Conservation (phyloP, 2,797 vertebrate species). For the Leuciscus waleckii region DNA sequence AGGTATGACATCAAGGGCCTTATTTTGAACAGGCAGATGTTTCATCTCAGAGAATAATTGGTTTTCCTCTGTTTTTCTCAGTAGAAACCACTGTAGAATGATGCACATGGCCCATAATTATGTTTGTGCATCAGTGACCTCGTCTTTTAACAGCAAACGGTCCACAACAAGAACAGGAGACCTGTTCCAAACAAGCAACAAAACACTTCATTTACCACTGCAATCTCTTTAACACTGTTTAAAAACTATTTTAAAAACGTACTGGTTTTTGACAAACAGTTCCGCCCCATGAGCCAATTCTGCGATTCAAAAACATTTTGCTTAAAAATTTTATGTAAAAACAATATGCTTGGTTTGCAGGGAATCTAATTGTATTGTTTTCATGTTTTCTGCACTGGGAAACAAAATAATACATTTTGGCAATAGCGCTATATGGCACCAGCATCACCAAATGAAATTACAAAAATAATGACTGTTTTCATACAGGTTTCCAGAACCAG, state of each 20-base stretch:
- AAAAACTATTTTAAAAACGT: conserved; percentile 23
- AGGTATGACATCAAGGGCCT: conserved; percentile 74
- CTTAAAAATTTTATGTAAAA: no score
- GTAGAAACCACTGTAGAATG: conserved; percentile 69
- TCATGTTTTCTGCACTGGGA: no score
- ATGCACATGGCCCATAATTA: conserved; percentile 69
- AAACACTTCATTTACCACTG: conserved; percentile 58
- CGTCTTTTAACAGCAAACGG: conserved; percentile 38
- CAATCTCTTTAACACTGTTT: neutral
- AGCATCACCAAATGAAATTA: neutral
- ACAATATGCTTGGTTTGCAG: no score
- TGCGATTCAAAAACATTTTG: neutral
- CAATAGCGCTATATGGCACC: neutral
- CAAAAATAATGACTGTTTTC: conserved; percentile 4
- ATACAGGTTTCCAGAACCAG: neutral
- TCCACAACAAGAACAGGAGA: conserved; percentile 57
- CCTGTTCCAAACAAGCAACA: conserved; percentile 63
- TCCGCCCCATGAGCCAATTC: neutral
- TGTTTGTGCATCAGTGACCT: conserved; percentile 73
- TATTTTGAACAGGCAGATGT: conserved; percentile 39
- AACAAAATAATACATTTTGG: neutral
- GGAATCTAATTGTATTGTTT: no score
- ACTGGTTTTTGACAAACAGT: neutral
- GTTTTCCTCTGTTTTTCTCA: conserved; percentile 60
- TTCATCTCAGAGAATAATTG: conserved; percentile 54